These are phyloP conservation scores for Potamarius usumacintae DNA, from an alignment of 2,113 vertebrate genomes.

Conservation along the genomic window DNA sequence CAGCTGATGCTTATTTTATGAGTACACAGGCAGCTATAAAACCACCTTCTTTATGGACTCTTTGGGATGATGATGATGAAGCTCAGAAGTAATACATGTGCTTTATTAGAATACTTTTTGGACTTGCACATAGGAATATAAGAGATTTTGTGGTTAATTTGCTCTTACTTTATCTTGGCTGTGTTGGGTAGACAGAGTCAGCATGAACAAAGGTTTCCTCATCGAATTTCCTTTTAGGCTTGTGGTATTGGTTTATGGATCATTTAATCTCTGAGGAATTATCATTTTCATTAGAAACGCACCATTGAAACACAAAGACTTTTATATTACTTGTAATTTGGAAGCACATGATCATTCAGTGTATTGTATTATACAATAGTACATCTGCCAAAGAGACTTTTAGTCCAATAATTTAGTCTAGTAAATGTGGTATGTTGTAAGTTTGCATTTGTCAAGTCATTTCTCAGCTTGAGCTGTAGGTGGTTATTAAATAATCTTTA, in stretches of 20 bases:
- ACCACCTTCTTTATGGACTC: constrained; percentile 16
- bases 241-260: background rate
- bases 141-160: constrained; percentile 39
- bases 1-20: constrained; percentile 29
- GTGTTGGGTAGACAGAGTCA: background rate
- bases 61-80: constrained; percentile 16
- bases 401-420: background rate
- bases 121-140: constrained; percentile 41
- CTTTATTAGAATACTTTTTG: constrained; percentile 31
- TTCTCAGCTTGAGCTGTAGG: background rate
- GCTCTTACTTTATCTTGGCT: constrained; percentile 12
- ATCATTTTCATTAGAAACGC: background rate
- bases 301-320: background rate
- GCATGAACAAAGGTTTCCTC: constrained; percentile 1
- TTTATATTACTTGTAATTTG: background rate
- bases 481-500: background rate
- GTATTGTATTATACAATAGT: background rate
- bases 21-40: constrained; percentile 19
- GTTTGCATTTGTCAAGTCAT: background rate
- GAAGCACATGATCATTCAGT: background rate
- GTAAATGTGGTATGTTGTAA: background rate
- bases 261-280: background rate
- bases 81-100: constrained; percentile 34
- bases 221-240: background rate
- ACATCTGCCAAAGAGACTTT: background rate